A percentile compares a stretch with the other conserved stretches of the same genome.
phyloP scores from a whole-genome alignment of 1,140 invertebrate genomes.

The Nephotettix cincticeps region DNA sequence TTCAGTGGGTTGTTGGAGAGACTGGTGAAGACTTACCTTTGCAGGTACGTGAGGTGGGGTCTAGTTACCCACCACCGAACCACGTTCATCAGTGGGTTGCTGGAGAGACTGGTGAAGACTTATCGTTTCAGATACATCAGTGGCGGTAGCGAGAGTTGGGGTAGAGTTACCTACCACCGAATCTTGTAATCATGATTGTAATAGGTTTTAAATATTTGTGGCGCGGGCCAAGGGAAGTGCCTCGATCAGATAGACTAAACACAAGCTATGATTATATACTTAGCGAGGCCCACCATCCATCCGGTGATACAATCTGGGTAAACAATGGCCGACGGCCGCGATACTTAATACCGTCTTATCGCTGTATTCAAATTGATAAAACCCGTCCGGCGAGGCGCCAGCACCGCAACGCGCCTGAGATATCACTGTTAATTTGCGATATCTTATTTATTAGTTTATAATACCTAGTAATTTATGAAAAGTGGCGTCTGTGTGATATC shows the following conservation, averaged over 20 bases:
- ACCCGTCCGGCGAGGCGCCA: not conserved
- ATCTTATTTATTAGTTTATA: conserved; percentile 12
- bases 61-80: no score
- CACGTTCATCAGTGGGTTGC: no score
- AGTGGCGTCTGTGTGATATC: not conserved
- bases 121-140: not conserved
- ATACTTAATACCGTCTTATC: not conserved
- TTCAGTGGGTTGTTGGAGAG: no score
- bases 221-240: no score
- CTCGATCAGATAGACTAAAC: not conserved
- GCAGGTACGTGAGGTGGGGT: no score
- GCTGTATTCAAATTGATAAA: conserved; percentile 13
- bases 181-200: not conserved
- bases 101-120: no score
- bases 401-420: not conserved
- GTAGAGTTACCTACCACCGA: conserved; percentile 2
- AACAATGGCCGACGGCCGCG: not conserved
- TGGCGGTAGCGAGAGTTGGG: not conserved
- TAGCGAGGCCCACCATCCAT: not conserved
- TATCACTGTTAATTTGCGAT: conserved; percentile 13
- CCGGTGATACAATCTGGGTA: not conserved
- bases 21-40: no score
- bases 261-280: conserved; percentile 11
- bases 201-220: conserved; percentile 8
- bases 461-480: conserved; percentile 3